Percentiles rank a stretch among this genome's conserved stretches.
These are phyloP conservation scores for Tokudaia muenninki DNA, from an alignment of 2,797 vertebrate genomes.

Conservation along the genomic window DNA sequence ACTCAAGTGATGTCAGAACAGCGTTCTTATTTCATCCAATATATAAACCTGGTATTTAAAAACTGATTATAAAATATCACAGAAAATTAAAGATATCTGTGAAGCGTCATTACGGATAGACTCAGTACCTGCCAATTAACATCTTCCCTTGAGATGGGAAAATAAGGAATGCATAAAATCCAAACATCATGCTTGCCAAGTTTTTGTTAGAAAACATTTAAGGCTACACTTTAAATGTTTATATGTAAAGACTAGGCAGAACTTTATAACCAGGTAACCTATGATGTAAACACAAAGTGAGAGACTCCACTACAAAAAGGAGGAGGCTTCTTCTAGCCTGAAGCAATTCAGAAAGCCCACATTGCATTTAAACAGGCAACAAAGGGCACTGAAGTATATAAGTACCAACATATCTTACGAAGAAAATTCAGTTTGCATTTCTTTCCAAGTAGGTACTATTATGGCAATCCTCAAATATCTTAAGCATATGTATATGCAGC, in stretches of 20 bases:
- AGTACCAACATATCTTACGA: not conserved
- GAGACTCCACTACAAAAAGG: not conserved
- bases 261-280: not conserved
- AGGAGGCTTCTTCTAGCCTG: not conserved
- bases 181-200: conserved; percentile 40
- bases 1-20: not conserved
- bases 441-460: not conserved
- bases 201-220: conserved; percentile 40
- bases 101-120: not conserved
- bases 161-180: conserved; percentile 30
- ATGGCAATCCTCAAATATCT: not conserved
- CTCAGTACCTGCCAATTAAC: not conserved
- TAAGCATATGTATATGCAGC: not conserved
- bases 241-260: not conserved
- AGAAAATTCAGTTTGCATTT: conserved; percentile 40
- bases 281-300: not conserved
- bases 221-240: not conserved
- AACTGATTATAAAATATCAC: not conserved
- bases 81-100: conserved; percentile 8
- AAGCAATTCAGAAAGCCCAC: not conserved
- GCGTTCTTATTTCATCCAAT: not conserved
- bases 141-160: conserved; percentile 14
- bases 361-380: not conserved
- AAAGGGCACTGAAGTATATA: not conserved
- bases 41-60: conserved; percentile 25